Base-by-base conservation (phyloP, 2,113 vertebrate genomes). In the Electrona antarctica region DNA sequence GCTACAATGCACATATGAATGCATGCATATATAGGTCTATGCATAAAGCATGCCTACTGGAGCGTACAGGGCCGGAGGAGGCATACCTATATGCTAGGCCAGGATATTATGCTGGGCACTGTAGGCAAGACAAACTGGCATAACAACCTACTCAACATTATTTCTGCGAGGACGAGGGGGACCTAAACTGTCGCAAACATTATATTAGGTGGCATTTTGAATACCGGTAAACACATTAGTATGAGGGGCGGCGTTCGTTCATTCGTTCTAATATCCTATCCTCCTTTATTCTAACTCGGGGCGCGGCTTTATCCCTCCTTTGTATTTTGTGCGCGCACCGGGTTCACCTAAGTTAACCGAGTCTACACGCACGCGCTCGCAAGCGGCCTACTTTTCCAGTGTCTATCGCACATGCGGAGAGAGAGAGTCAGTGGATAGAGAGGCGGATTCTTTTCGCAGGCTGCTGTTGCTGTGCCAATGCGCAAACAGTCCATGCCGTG, bases 381-480 rank as follows among this genome's bases (percentile, higher is more conserved):
- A 63, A 60, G 10, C 60, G 79, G 82, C 83, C 87, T 91, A 89
- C 82, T 88, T 90, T 86, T 62, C 67, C 62, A 71, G 66, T 51
- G 56, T 77, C 63, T 65, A 54, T 62, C 62, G n/a, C 78, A 78
- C 82, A 71, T 76, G 79, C 78, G 64, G 70, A 41, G 33, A 41
- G 29, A 4, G 33, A 41, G 33, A 41, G 33, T 4, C 3, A 41
- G 33, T 41, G 33, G 57, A 12, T 15, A 8, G 65, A 33, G 29
- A 48, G 56, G 33, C 46, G 45, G 14, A 59, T 49, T 79, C 67
- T 67, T 29, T 21, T 56, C 8, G 71, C 71, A 69, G 64, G 41
- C 62, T 79, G 71, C 77, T 77, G 82, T 82, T 77, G 78, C 84
- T 85, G 88, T 87, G 84, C 85, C 91, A 90, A 84, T 90, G 88